A percentile compares a stretch with the other conserved stretches of the same genome.
These are phyloP conservation scores for Tachypleus tridentatus DNA, from an alignment of 1,140 invertebrate species.

Conservation along the genomic window DNA sequence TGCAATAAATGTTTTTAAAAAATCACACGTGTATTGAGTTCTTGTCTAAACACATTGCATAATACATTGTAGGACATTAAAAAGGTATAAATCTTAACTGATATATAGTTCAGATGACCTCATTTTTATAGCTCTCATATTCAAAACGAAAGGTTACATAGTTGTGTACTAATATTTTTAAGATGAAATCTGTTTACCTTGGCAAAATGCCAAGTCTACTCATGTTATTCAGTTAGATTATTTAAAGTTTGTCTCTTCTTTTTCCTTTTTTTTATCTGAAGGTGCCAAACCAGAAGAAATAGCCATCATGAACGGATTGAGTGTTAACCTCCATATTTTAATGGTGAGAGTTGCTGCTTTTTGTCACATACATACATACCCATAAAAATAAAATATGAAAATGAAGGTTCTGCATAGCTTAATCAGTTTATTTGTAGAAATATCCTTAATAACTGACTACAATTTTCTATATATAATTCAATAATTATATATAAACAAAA, in stretches of 20 bases:
- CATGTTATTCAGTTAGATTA: background rate
- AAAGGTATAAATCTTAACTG: no score
- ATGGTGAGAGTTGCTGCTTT: slow-evolving; percentile 12
- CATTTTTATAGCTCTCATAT: no score
- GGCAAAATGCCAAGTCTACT: no score
- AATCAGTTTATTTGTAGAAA: slow-evolving; percentile 1
- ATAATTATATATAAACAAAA: no score
- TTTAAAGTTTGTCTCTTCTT: background rate
- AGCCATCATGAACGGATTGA: slow-evolving; percentile 44
- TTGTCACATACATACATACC: background rate
- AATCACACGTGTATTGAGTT: no score
- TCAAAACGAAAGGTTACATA: no score
- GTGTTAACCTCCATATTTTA: slow-evolving; percentile 44
- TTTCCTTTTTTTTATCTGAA: slow-evolving; percentile 24
- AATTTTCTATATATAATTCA: slow-evolving; percentile 3
- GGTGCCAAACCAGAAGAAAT: slow-evolving; percentile 38
- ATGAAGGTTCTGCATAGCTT: background rate
- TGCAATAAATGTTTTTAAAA: no score
- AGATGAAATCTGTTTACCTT: background rate
- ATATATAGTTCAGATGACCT: no score
- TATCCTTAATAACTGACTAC: background rate
- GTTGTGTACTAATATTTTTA: background rate
- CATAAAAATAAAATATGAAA: background rate
- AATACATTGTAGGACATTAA: no score
- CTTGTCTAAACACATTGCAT: no score